Conservation (phyloP, 1,140 invertebrate species). For the Papilio xuthus region DNA sequence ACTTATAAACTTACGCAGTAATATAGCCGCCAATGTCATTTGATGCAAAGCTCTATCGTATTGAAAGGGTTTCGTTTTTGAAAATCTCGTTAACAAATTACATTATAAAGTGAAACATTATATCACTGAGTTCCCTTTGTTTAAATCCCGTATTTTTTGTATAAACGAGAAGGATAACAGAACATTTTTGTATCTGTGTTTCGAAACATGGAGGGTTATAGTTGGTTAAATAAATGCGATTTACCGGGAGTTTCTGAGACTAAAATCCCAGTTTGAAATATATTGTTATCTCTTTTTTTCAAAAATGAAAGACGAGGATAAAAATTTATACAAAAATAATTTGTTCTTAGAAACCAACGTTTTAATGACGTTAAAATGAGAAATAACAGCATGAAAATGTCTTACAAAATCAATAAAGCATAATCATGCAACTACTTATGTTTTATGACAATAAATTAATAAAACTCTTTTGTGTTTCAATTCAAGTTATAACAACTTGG, state of each 20-base stretch:
- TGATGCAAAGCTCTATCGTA: neutral
- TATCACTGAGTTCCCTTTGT: neutral
- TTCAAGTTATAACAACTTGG: slow-evolving; percentile 11
- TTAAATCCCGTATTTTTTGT: neutral
- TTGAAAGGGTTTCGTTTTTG: slow-evolving; percentile 10
- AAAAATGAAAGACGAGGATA: too few relatives aligned
- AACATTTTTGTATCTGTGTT: too few relatives aligned
- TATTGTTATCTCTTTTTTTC: too few relatives aligned
- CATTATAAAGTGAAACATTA: too few relatives aligned
- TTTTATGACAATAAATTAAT: neutral
- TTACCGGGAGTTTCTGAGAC: too few relatives aligned
- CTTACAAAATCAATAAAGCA: neutral
- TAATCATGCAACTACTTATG: neutral
- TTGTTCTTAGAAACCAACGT: too few relatives aligned
- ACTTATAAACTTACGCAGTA: neutral
- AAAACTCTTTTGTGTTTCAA: neutral
- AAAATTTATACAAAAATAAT: too few relatives aligned
- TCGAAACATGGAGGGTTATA: too few relatives aligned
- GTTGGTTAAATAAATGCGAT: neutral
- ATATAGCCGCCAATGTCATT: neutral
- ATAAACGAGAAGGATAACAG: neutral
- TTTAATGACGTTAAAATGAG: neutral
- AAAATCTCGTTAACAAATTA: neutral
- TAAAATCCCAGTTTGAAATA: too few relatives aligned
- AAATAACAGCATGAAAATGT: neutral